Conservation (phyloP, 2,113 vertebrate genomes). For the Isurus oxyrinchus region DNA sequence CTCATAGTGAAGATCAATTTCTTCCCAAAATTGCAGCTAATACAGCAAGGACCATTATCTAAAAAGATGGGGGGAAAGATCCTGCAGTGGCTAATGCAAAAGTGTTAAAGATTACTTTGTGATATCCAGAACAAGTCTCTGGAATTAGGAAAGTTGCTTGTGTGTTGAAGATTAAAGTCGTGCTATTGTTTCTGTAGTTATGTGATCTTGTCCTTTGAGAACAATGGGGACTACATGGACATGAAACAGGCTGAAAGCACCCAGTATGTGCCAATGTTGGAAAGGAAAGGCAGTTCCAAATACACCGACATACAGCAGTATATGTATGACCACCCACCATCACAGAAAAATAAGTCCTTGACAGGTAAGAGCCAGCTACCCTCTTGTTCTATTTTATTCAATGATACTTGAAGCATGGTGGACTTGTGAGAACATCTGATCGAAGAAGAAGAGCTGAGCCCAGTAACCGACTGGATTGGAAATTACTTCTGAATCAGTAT, state of each 20-base stretch:
- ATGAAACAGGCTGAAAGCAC: slow-evolving; percentile 93
- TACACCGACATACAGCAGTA: slow-evolving; percentile 83
- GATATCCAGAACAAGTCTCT: neutral
- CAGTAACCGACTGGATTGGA: neutral
- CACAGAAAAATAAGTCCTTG: slow-evolving; percentile 74
- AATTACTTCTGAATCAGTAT: neutral
- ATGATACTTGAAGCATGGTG: neutral
- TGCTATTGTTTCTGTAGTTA: slow-evolving; percentile 64
- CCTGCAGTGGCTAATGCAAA: neutral
- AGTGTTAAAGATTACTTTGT: neutral
- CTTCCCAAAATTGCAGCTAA: neutral
- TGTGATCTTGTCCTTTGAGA: slow-evolving; percentile 94
- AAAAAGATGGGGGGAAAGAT: neutral
- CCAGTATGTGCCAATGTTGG: slow-evolving; percentile 95
- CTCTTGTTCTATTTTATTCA: neutral
- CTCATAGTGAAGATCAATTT: neutral
- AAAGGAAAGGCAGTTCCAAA: slow-evolving; percentile 80
- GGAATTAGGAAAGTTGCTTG: neutral
- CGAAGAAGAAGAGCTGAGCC: neutral
- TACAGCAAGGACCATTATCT: neutral
- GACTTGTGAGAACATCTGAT: neutral
- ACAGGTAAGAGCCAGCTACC: slow-evolving; percentile 57
- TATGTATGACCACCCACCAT: slow-evolving; percentile 84
- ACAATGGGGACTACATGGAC: slow-evolving; percentile 95
- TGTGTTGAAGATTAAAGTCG: neutral